These are phyloP conservation scores for Hyposmocoma kahamanoa DNA, from an alignment of 1,140 invertebrate genomes.

Conservation along the genomic window DNA sequence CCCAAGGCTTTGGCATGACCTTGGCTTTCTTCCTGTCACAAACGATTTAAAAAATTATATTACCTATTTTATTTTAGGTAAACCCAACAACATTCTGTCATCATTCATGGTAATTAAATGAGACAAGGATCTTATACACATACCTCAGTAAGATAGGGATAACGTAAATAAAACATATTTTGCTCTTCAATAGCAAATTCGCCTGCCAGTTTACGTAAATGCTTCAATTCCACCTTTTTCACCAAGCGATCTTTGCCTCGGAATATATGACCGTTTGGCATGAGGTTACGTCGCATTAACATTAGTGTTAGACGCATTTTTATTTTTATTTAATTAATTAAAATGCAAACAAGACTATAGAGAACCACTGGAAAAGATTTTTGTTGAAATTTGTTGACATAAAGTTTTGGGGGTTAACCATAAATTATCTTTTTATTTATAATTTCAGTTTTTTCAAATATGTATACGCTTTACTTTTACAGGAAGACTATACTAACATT, in stretches of 20 bases:
- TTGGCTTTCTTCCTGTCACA: slow-evolving; percentile 44
- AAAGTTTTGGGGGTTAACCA: neutral
- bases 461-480: no score
- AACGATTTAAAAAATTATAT: slow-evolving; percentile 1
- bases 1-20: slow-evolving; percentile 56
- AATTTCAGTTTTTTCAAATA: no score
- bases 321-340: no score
- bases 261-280: slow-evolving; percentile 62
- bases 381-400: slow-evolving; percentile 1
- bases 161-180: slow-evolving; percentile 63
- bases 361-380: neutral
- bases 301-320: slow-evolving; percentile 48
- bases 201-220: slow-evolving; percentile 34
- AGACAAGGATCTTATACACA: no score
- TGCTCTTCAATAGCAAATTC: slow-evolving; percentile 54
- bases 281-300: slow-evolving; percentile 46
- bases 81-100: slow-evolving; percentile 1
- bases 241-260: slow-evolving; percentile 59
- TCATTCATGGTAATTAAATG: no score
- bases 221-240: slow-evolving; percentile 44
- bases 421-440: neutral
- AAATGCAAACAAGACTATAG: neutral
- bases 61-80: neutral
- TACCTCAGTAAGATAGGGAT: slow-evolving; percentile 59
- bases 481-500: no score